Percentiles rank a stretch among this genome's conserved stretches.
phyloP scores from a whole-genome alignment of 2,113 vertebrate genomes.

The Silurus meridionalis region DNA sequence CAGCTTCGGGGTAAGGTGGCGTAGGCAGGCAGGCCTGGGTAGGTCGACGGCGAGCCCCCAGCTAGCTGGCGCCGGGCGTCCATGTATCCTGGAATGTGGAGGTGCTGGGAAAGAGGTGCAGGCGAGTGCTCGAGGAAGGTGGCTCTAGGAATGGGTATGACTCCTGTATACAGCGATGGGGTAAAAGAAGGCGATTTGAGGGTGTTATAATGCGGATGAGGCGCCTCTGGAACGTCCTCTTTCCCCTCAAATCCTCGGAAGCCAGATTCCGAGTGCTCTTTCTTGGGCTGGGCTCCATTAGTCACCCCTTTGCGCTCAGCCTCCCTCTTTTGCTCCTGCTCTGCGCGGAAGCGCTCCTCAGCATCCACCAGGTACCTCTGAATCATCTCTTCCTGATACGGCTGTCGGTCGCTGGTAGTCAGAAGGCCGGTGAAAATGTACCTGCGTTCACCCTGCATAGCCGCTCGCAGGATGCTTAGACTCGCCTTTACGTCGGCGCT shows the following conservation, averaged over 20 bases:
- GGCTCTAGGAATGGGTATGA: constrained; percentile 84
- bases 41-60: constrained; percentile 74
- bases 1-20: constrained; percentile 88
- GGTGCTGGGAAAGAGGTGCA: constrained; percentile 58
- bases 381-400: constrained; percentile 98
- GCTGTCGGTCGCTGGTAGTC: constrained; percentile 88
- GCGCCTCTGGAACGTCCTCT: constrained; percentile 62
- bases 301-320: constrained; percentile 74
- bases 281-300: constrained; percentile 59
- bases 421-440: constrained; percentile 87
- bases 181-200: constrained; percentile 62
- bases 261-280: constrained; percentile 60
- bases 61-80: constrained; percentile 85
- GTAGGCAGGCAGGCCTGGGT: constrained; percentile 79
- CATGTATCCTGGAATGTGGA: constrained; percentile 70
- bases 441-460: constrained; percentile 93
- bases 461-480: constrained; percentile 82
- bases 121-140: constrained; percentile 67
- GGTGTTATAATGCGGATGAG: constrained; percentile 54
- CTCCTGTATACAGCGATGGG: constrained; percentile 76
- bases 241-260: constrained; percentile 59
- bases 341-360: constrained; percentile 83
- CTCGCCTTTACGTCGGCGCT: constrained; percentile 87
- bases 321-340: constrained; percentile 85
- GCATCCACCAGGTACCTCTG: constrained; percentile 88